Conservation (phyloP, 2,113 vertebrate genomes). For the Antechinus flavipes region DNA sequence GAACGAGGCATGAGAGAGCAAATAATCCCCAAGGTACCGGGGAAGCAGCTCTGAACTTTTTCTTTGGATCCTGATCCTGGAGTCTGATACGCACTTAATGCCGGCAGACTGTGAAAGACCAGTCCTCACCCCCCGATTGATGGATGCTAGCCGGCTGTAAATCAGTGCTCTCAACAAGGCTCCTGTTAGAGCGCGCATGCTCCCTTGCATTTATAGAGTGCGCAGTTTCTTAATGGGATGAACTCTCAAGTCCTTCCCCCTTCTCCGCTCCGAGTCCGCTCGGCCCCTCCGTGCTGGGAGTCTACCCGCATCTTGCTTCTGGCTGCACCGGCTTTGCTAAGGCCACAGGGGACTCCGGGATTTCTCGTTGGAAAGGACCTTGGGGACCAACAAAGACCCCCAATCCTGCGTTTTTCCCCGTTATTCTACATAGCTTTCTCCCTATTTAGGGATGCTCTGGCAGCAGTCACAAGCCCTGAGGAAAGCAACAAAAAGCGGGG, state of each 20-base stretch:
- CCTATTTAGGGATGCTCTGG: not conserved
- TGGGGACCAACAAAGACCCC: too few species aligned
- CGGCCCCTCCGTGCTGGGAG: not conserved
- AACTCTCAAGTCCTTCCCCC: not conserved
- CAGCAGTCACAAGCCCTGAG: not conserved
- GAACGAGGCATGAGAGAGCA: not conserved
- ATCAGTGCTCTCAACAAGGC: too few species aligned
- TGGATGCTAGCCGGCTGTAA: too few species aligned
- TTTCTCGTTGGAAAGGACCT: not conserved
- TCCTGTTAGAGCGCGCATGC: not conserved
- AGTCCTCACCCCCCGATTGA: too few species aligned
- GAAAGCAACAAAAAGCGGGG: not conserved
- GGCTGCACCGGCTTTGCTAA: not conserved
- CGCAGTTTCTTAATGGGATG: not conserved
- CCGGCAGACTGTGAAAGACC: too few species aligned
- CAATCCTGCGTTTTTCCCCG: not conserved
- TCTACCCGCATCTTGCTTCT: not conserved
- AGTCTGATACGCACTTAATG: too few species aligned
- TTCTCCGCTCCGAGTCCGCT: too few species aligned
- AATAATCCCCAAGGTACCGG: not conserved
- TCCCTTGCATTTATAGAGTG: not conserved
- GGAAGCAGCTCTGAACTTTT: not conserved
- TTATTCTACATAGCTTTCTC: not conserved
- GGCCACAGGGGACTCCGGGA: not conserved
- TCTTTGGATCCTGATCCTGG: too few species aligned